Base-by-base conservation (phyloP, 2,797 vertebrate genomes). In the Hydrolagus colliei region DNA sequence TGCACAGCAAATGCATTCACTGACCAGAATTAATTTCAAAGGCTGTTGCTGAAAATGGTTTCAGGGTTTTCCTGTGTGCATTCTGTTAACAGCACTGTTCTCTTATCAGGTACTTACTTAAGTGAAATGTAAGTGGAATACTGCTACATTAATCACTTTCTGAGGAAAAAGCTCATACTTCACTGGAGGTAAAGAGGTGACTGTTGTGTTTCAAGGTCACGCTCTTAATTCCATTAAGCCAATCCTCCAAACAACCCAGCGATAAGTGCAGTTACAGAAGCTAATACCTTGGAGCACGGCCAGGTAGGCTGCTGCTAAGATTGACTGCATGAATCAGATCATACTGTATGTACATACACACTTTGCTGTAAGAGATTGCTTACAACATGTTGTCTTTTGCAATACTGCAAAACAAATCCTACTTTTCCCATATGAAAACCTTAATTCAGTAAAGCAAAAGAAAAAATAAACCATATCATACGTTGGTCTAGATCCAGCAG, bases 201-300 rank as follows among this genome's bases (percentile, higher is more conserved):
- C 32, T 71, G 79, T 10, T 84, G 79, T 84, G 79, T 71, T 84
- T 84, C 62, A 84, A 84, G 79, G 79, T 84, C 65, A 5, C 71
- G 65, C 79, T 84, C 79, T 84, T 84, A 84, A 71, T 71, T 84
- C 79, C 79, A 84, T 84, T 84, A 84, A 84, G 65, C 65, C 65
- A 84, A 35, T 68, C 65, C 79, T 77, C 35, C 9, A 71, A 84
- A 35, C 65, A n/a, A 84, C 32, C 32, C 79, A 68, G 65, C 71
- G 79, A 84, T 84, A 84, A 84, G 67, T 68, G 79, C 16, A 71
- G 71, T 84, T 71, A 84, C 79, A 71, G 79, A 84, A 84, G 79
- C 79, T 10, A 13, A 84, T 84, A 68, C 8, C 65, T 84, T 84
- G 79, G 79, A 84, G 65, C 32, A 41, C 10, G 18, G 79, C 65